Evolutionary conservation across 1,140 invertebrate species (phyloP).

Genomic region (Gryon sp.): DNA sequence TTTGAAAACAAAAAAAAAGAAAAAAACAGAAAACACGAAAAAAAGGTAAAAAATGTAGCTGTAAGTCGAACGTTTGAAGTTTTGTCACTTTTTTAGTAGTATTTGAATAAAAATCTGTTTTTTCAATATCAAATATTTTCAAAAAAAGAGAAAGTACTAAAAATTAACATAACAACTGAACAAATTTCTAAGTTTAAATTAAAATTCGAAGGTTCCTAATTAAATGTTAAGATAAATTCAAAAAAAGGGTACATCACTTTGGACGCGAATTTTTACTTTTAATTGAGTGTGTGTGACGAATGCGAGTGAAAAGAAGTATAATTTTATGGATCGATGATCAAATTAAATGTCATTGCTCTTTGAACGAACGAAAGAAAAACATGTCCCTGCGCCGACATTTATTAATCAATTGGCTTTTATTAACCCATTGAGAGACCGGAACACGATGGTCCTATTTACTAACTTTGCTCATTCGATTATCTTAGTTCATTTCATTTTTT

Average conservation of each 20-base stretch:
- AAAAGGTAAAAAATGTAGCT: too few species aligned
- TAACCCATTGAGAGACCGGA: slow-evolving; percentile 69
- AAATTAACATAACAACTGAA: too few species aligned
- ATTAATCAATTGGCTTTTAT: slow-evolving; percentile 76
- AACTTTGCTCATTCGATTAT: slow-evolving; percentile 39
- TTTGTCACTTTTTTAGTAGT: too few species aligned
- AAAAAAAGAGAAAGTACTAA: neutral
- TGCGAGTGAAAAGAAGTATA: too few species aligned
- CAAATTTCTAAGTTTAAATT: slow-evolving; percentile 18
- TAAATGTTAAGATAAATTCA: slow-evolving; percentile 39
- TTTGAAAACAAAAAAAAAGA: too few species aligned
- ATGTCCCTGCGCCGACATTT: slow-evolving; percentile 59
- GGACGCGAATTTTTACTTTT: neutral
- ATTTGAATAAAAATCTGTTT: too few species aligned
- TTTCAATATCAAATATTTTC: neutral
- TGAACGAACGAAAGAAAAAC: slow-evolving; percentile 37
- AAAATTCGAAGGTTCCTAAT: slow-evolving; percentile 50
- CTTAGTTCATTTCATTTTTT: slow-evolving; percentile 4
- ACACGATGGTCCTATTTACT: slow-evolving; percentile 59
- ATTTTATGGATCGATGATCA: too few species aligned
- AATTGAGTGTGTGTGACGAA: neutral
- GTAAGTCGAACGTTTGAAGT: too few species aligned
- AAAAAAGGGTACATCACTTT: neutral
- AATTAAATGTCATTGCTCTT: slow-evolving; percentile 45
- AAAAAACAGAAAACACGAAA: too few species aligned